Evolutionary conservation across 2,797 vertebrate genomes (phyloP).

Genomic region (Molossus molossus): DNA sequence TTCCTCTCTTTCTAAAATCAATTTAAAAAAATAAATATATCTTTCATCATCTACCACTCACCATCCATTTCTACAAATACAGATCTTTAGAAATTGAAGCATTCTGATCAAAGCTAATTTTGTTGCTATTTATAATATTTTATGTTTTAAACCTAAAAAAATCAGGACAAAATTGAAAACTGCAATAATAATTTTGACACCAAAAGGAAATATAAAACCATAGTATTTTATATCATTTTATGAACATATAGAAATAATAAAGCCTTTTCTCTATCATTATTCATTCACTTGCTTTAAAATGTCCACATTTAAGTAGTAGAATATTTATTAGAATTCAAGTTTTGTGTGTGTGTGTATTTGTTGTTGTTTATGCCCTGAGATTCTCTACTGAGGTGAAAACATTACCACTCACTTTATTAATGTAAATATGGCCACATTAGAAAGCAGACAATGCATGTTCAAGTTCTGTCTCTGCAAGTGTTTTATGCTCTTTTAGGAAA

Average conservation of each 20-base stretch:
- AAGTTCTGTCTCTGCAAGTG: not conserved
- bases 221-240: not conserved
- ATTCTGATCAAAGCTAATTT: constrained; percentile 7
- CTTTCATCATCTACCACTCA: not conserved
- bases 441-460: not conserved
- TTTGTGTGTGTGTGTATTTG: not conserved
- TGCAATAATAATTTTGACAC: not conserved
- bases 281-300: constrained; percentile 30
- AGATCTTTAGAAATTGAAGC: not conserved
- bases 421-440: not conserved
- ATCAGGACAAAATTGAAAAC: not conserved
- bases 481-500: constrained; percentile 12
- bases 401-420: not conserved
- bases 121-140: constrained; percentile 23
- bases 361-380: not conserved
- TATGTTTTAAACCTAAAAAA: not conserved
- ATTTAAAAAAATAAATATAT: too few species aligned
- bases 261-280: not conserved
- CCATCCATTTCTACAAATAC: not conserved
- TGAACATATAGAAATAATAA: not conserved
- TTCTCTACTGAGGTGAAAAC: constrained; percentile 8
- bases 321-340: not conserved
- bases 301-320: not conserved
- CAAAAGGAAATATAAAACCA: constrained; percentile 1
- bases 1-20: too few species aligned